Base-by-base conservation (phyloP, 2,113 vertebrate species). In the Equus przewalskii region DNA sequence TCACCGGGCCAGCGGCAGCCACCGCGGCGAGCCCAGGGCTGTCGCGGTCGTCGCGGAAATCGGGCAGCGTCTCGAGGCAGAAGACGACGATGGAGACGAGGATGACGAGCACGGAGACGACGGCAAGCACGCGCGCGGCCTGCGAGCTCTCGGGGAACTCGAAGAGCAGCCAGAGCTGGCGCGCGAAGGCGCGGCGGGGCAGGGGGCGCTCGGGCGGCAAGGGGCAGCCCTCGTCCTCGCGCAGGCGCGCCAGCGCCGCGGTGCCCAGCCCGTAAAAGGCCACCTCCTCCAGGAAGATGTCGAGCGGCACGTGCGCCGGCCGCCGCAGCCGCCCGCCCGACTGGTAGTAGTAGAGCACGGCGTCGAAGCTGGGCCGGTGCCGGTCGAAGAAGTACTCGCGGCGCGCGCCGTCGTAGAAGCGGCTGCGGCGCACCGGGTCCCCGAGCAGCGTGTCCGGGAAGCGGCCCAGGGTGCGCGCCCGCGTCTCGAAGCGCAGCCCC, bases 321-420 rank as follows among this genome's bases (percentile, higher is more conserved):
- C 99, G 97, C 7, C 99, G 98, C 67, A 99, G 98, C 49, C 99
- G 98, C 0, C 99, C 99, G 0, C 99, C 99, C 0, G 99, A 99
- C 97, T 99, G 99, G 98, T 99, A 99, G 97, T 99, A 99, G 98
- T 99, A 99, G 41, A 99, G 99, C 80, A 98, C 97, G 69, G 99
- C 99, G 75, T 99, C 99, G 97, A 99, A 99, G 98, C 99, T 99
- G 91, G 99, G 99, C 58, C 99, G 98, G 98, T 99, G 99, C 56
- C 99, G 98, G 98, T 99, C 99, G 83, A 99, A 99, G 98, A 99
- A 99, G 97, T 99, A 99, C 98, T 99, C 99, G 96, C 99, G 99
- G 97, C 99, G 98, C 60, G 99, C 98, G 1, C 99, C 99, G 98
- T 99, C 99, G 86, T 99, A 99, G 98, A 99, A 99, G 98, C 99